Conservation (phyloP, 2,888 invertebrate species). For the Cheilosia vernalis region DNA sequence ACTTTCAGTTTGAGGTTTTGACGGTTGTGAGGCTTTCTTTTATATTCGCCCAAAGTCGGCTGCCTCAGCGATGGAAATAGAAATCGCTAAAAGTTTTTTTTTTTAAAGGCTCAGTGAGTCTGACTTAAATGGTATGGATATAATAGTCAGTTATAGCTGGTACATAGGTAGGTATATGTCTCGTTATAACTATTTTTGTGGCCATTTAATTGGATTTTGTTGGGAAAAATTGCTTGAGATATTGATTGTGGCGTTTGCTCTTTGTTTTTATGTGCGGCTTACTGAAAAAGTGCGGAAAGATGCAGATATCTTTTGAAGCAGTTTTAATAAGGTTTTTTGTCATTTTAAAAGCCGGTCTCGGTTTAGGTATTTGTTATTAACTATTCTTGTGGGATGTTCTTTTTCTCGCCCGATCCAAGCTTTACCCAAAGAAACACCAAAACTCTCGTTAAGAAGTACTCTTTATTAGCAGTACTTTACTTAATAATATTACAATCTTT, state of each 20-base stretch:
- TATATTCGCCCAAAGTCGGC: conserved; percentile 23
- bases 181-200: conserved; percentile 42
- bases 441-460: no score
- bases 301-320: no score
- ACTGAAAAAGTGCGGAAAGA: neutral
- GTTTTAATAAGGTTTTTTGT: no score
- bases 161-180: neutral
- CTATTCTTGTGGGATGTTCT: no score
- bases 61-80: conserved; percentile 10
- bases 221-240: conserved; percentile 19
- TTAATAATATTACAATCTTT: no score
- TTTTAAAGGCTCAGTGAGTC: conserved; percentile 36
- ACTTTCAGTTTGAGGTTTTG: conserved; percentile 40
- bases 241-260: neutral
- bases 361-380: no score
- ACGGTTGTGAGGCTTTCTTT: conserved; percentile 56
- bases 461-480: no score
- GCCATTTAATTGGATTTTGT: conserved; percentile 48
- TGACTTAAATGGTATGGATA: conserved; percentile 25
- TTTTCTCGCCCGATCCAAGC: no score
- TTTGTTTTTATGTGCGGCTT: neutral
- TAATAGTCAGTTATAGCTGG: conserved; percentile 37
- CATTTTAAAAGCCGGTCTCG: no score
- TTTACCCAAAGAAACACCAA: no score
- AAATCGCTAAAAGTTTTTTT: conserved; percentile 18